Base-by-base conservation (phyloP, 1,140 invertebrate genomes). In the Oryctes rhinoceros region DNA sequence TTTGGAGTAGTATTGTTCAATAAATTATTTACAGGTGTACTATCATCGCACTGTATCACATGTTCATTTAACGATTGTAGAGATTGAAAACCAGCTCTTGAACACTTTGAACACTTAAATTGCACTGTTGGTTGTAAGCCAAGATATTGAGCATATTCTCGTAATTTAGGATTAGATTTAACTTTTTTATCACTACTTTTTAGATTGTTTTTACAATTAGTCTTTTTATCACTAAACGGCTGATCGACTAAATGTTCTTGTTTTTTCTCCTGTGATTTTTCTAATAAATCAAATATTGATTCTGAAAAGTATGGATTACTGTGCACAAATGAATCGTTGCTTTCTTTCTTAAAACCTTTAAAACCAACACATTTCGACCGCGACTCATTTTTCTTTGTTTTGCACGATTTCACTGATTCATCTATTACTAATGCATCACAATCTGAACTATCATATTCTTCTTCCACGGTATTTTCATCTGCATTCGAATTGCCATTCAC, bases 61-160 rank as follows among this genome's bases (percentile, higher is more conserved):
- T 92, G 92, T 82, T 91, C 90, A 82, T 92, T 92, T 18, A 93
- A 86, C 85, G 89, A 88, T 77, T 88, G 88, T 80, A 92, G 86
- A 7, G 90, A 90, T 80, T 90, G 89, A 83, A 91, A 93, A 81
- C 90, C 91, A 80, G 90, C 90, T 10, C 89, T 89, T 83, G 90
- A 89, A 87, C 92, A 94, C 85, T 92, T 93, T 59, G 89, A 88
- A 86, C 93, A 94, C 83, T 92, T 92, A 83, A 92, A 92, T 83
- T 92, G 92, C 24, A 93, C 90, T 85, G 91, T 90, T 10, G 91
- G 91, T 82, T 92, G 90, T n/a, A 94, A 85, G n/a, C 93, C 93
- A 76, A 94, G 86, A 86, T 93, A 94, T 84, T 94, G 92, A 39
- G 92, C 91, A 87, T 93, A 94, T 84, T 94, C 91, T 10, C 88